Evolutionary conservation across 2,888 invertebrate species (phyloP), one percentile per base, ranked within the genome.

Genomic region (Neuroscelio doddi): DNA sequence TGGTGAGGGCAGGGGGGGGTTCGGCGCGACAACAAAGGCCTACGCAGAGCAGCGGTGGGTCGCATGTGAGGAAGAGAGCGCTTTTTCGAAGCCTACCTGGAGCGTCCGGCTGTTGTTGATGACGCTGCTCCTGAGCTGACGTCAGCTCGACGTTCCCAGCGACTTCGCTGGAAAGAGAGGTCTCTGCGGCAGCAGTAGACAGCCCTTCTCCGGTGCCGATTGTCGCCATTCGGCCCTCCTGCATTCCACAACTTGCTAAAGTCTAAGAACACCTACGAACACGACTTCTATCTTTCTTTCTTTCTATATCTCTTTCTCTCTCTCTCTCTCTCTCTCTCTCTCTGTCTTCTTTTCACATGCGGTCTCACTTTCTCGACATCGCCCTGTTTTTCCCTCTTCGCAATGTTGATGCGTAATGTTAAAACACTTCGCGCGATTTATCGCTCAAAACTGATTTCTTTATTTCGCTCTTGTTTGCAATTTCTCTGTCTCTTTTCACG

Each of bases 141-240:
- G 45, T 50, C 47, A 63, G 51, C 47, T 68, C 68, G 53, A 47
- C 46, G 27, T 58, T 68, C 14, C 36, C 61, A 45, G 36, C 44
- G 41, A 62, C 58, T 17, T 69, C 61, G 36, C 44, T 61, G 38
- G 36, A 44, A 58, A 62, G 39, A 16, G 66, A 34, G 29, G 41
- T 36, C 30, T 50, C 67, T 42, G 53, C 59, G 53, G 51, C 62
- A 66, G 56, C 55, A 44, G 58, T 52, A 45, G 63, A 64, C 56
- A 64, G 68, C 55, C 62, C 59, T 57, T 63, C 57, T 55, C 70
- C 69, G 70, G 62, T 69, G 68, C 64, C 69, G 34, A 69, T 50
- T 39, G 68, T 72, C 79, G 78, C 78, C 81, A 83, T 82, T 80
- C 78, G 77, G 72, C 70, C 76, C 75, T 81, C 78, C 75, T 79